A percentile compares a stretch with the other conserved stretches of the same genome.
phyloP scores from a whole-genome alignment of 2,113 vertebrate genomes.

The Esox niger region DNA sequence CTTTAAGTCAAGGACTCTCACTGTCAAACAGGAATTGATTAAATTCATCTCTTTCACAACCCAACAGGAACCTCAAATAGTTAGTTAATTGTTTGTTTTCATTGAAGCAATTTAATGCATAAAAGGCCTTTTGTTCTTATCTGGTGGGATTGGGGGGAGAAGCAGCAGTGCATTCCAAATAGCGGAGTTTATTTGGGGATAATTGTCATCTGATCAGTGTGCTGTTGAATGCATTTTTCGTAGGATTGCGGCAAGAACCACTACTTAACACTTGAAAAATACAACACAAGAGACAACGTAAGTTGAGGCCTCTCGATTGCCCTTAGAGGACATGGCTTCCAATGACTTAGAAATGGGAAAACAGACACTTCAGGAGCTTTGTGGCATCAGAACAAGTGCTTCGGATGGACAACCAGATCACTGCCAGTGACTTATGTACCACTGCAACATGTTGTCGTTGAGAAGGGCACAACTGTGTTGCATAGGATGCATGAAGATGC shows the following conservation, averaged over 20 bases:
- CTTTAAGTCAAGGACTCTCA: slow-evolving; percentile 10
- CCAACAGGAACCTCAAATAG: slow-evolving; percentile 3
- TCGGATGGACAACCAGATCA: background rate
- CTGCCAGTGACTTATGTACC: background rate
- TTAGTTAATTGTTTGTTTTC: slow-evolving; percentile 5
- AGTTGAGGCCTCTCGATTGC: no score
- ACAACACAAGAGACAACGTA: no score
- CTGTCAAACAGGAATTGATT: slow-evolving; percentile 1
- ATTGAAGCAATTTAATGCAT: background rate
- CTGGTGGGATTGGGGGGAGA: background rate
- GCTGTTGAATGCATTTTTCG: background rate
- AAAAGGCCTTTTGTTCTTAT: background rate
- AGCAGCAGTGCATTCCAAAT: background rate
- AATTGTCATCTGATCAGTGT: background rate
- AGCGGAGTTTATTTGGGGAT: background rate
- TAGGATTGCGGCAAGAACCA: background rate
- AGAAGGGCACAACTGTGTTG: background rate
- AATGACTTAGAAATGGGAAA: no score
- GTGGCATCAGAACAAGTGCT: no score
- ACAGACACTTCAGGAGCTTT: no score
- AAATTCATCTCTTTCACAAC: background rate
- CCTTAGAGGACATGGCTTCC: no score
- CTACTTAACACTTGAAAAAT: no score
- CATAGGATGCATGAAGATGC: background rate
- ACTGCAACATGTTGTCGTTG: background rate